These are phyloP conservation scores for Spinus pinus DNA, from an alignment of 2,797 vertebrate species.

Conservation along the genomic window DNA sequence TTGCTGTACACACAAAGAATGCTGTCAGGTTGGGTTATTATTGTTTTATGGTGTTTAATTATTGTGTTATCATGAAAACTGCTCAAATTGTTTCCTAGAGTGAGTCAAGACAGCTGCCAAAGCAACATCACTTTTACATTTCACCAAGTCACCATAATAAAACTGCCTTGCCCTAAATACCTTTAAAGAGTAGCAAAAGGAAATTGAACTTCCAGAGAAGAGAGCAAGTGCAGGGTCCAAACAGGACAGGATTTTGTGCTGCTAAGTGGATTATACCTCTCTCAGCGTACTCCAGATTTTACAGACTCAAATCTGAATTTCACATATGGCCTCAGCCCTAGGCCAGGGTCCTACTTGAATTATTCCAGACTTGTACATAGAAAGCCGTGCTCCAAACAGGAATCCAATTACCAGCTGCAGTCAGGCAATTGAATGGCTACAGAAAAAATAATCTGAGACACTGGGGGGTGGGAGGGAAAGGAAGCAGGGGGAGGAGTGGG, in stretches of 20 bases:
- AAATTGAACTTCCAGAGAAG: slow-evolving; percentile 19
- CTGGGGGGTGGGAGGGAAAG: background rate
- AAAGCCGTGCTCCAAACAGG: slow-evolving; percentile 71
- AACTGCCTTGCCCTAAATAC: background rate
- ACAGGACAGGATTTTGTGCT: slow-evolving; percentile 43
- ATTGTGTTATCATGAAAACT: slow-evolving; percentile 24
- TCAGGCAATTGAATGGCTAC: slow-evolving; percentile 73
- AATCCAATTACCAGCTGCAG: slow-evolving; percentile 79
- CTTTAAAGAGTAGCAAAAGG: background rate
- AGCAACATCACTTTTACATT: background rate
- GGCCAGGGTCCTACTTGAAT: slow-evolving; percentile 73
- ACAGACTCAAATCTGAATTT: slow-evolving; percentile 68
- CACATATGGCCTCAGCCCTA: slow-evolving; percentile 74
- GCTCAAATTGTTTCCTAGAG: background rate
- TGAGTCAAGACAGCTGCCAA: background rate
- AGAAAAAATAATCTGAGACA: slow-evolving; percentile 71
- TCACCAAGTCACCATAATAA: background rate
- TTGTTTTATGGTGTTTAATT: slow-evolving; percentile 48
- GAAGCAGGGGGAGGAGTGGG: background rate
- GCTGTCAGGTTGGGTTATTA: background rate
- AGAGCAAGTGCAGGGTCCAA: slow-evolving; percentile 26
- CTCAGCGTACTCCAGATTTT: slow-evolving; percentile 53
- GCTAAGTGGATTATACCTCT: slow-evolving; percentile 54
- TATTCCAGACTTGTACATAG: slow-evolving; percentile 66
- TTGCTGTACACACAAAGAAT: background rate